A percentile compares a stretch with the other conserved stretches of the same genome.
Evolutionary conservation across 2,888 invertebrate species (phyloP).

Genomic region (Uropetala carovei): DNA sequence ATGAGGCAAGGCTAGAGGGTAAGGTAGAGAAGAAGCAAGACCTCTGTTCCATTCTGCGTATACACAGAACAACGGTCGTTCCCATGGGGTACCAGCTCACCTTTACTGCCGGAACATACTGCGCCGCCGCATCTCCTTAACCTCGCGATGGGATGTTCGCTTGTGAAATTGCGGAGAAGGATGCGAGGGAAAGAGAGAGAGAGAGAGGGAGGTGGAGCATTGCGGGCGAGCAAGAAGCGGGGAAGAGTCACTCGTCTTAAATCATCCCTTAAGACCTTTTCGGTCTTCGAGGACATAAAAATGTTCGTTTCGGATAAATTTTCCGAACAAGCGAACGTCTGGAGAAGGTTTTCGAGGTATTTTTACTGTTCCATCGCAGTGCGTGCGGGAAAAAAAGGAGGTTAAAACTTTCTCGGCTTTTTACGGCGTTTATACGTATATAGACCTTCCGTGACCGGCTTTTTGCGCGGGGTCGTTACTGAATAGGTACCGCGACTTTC

Average conservation of each 20-base stretch:
- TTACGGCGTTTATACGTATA: too few relatives aligned
- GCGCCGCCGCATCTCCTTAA: not conserved
- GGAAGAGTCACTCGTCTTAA: not conserved
- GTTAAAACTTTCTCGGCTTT: too few relatives aligned
- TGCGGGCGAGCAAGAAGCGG: not conserved
- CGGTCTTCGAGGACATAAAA: not conserved
- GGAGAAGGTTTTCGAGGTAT: too few relatives aligned
- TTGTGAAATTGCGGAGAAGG: not conserved
- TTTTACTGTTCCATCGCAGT: too few relatives aligned
- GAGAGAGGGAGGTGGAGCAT: too few relatives aligned
- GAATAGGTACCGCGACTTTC: too few relatives aligned
- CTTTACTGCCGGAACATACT: not conserved
- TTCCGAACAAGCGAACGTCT: not conserved
- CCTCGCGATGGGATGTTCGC: not conserved
- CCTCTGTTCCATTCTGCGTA: not conserved
- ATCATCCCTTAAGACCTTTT: not conserved
- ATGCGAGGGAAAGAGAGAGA: not conserved
- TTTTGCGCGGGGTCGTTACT: too few relatives aligned
- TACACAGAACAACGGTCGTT: not conserved
- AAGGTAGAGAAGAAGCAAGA: not conserved
- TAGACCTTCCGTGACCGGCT: too few relatives aligned
- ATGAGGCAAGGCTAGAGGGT: not conserved
- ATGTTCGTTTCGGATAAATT: not conserved
- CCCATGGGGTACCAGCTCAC: slow-evolving; percentile 6
- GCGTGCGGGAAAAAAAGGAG: too few relatives aligned